Base-by-base conservation (phyloP, 2,113 vertebrate species). In the Hipposideros armiger region DNA sequence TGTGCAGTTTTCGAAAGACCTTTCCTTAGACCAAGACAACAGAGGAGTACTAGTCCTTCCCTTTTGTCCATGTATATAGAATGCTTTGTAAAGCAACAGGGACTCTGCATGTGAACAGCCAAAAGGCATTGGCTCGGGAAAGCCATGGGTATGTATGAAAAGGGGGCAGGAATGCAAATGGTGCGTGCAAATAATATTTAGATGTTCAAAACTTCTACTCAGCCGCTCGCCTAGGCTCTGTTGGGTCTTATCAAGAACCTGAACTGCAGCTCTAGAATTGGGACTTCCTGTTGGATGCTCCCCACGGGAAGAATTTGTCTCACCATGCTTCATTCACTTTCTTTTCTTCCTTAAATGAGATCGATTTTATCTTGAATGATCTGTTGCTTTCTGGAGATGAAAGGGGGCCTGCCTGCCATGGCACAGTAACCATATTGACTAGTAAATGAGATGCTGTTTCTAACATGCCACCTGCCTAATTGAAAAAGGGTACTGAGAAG, bases 301-400 rank as follows among this genome's bases (percentile, higher is more conserved):
- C 69, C 7, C 56, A 32, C 30, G 19, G 5, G 28, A 56, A 64
- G 20, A 40, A 36, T 70, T 67, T 85, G 9, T 94, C 70, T 67
- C 36, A 64, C 47, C 88, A 16, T 22, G 78, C 19, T 72, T 86
- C 77, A 67, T 87, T 85, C 15, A 52, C 40, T 93, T 92, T 91
- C 24, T 91, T 88, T 74, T 76, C 13, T 40, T 17, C 26, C 4
- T 42, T 22, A 3, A 1, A 80, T 80, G n/a, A 72, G 19, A 70
- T 28, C 74, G 19, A 70, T 87, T 80, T 66, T 30, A 36, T 52
- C 26, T 72, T 54, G 11, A 93, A 47, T 52, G 10, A 32, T 50
- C 24, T 58, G 4, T 16, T 52, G 1, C 40, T 93, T 93, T 83
- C 13, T 58, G 20, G 11, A 87, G 2, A 42, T 81, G 16, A 82